Conservation (phyloP, 2,888 invertebrate species). For the Ormyrus labotus region DNA sequence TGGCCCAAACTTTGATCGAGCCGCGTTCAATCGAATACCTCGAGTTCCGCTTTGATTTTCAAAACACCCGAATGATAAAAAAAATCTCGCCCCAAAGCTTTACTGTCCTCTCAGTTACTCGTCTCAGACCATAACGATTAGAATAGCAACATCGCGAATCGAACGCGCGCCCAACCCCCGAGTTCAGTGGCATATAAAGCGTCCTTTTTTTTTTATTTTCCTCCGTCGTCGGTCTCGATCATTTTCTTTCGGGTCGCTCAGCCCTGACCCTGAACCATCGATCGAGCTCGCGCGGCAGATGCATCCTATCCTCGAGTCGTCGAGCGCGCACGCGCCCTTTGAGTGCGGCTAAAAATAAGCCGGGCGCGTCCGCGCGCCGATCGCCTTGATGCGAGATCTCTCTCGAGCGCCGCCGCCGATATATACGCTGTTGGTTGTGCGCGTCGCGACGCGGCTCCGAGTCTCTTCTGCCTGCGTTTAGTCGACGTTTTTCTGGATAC, state of each 20-base stretch:
- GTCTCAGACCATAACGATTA: too few relatives aligned
- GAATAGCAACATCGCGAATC: conserved; percentile 4
- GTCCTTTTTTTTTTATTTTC: conserved; percentile 14
- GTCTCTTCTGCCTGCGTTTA: background rate
- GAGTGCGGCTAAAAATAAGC: conserved; percentile 39
- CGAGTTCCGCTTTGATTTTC: too few relatives aligned
- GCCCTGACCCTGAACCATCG: conserved; percentile 53
- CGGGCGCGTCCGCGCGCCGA: background rate
- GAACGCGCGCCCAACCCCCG: conserved; percentile 10
- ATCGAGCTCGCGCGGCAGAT: conserved; percentile 31
- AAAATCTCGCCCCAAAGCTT: too few relatives aligned
- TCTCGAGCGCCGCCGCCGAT: too few relatives aligned
- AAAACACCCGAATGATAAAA: too few relatives aligned
- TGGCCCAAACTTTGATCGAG: too few relatives aligned
- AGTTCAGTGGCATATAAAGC: conserved; percentile 48
- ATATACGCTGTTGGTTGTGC: too few relatives aligned
- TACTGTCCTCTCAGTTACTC: too few relatives aligned
- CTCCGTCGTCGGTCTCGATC: conserved; percentile 2
- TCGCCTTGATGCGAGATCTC: conserved; percentile 14
- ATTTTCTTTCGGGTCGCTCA: conserved; percentile 5
- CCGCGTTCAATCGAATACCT: too few relatives aligned
- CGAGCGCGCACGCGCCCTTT: conserved; percentile 26
- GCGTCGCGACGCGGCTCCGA: background rate
- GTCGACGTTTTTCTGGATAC: too few relatives aligned
- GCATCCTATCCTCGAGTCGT: background rate